These are phyloP conservation scores for Tetranychus piercei DNA, from an alignment of 2,888 invertebrate genomes.

Conservation along the genomic window DNA sequence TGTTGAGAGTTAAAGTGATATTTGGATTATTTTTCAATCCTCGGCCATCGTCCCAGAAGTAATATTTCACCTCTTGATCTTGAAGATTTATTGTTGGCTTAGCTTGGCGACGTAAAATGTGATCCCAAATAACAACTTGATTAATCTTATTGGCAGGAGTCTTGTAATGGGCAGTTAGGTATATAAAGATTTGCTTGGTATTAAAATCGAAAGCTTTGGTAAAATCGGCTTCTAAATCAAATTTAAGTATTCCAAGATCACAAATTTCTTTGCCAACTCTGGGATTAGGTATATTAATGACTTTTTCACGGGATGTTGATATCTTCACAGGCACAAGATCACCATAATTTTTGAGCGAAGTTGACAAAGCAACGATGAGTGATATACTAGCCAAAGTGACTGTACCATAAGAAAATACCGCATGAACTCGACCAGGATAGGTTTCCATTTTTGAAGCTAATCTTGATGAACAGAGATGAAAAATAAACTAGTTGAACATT, in stretches of 20 bases:
- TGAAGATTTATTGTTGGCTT: slow-evolving; percentile 57
- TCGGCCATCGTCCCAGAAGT: slow-evolving; percentile 98
- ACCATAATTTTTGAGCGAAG: slow-evolving; percentile 41
- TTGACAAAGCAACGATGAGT: slow-evolving; percentile 83
- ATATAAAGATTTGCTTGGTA: slow-evolving; percentile 90
- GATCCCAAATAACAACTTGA: slow-evolving; percentile 88
- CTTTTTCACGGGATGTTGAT: slow-evolving; percentile 14
- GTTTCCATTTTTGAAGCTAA: slow-evolving; percentile 37
- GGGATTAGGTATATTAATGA: slow-evolving; percentile 84
- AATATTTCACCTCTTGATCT: slow-evolving; percentile 91
- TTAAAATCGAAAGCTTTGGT: slow-evolving; percentile 94
- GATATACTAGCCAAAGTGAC: slow-evolving; percentile 86
- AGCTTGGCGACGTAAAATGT: slow-evolving; percentile 69
- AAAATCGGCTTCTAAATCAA: slow-evolving; percentile 76
- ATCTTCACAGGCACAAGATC: slow-evolving; percentile 19
- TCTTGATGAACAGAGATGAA: not conserved
- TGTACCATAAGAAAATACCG: slow-evolving; percentile 83
- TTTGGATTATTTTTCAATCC: slow-evolving; percentile 85
- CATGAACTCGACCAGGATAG: slow-evolving; percentile 70
- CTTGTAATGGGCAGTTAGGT: slow-evolving; percentile 84
- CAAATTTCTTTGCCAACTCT: slow-evolving; percentile 78
- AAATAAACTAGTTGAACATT: not conserved
- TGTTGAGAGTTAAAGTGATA: slow-evolving; percentile 78
- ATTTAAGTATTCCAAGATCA: slow-evolving; percentile 83
- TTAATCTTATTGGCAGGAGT: slow-evolving; percentile 55